Base-by-base conservation (phyloP, 2,888 invertebrate species). In the Therioaphis trifolii region DNA sequence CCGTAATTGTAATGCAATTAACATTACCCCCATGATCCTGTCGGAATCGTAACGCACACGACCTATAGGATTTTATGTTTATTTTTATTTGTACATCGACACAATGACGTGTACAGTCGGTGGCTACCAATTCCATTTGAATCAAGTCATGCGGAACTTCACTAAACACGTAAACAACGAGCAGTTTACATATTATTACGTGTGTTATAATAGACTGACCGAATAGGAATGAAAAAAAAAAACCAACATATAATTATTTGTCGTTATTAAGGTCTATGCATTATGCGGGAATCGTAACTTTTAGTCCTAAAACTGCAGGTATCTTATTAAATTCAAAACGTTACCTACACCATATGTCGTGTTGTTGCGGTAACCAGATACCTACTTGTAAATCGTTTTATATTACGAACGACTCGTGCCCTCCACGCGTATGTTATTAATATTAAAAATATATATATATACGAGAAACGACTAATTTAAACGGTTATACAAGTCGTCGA, bases 81-180 rank as follows among this genome's bases (percentile, higher is more conserved):
- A 35, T 35, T 35, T 5, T 35, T 35, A 35, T 35, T 35, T 35
- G 3, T 35, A 35, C 35, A 35, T 35, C 35, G 4, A 35, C 35
- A 35, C 35, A 35, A 35, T 35, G 7, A 3, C 35, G 7, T 7
- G 35, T 7, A 7, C 7, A 35, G 35, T 35, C 3, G 35, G 35
- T 7, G 7, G 4, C 35, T 35, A 35, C 35, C 7, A 35, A 35
- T 63, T 75, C 61, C 27, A 46, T 63, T 76, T 4, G 21, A 46
- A 76, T 29, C 27, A 76, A 76, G 63, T 76, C 76, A 29, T 46
- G 76, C 46, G 46, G 63, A 76, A 76, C 76, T 43, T 40, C 21
- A n/a, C 29, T 3, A n/a, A 3, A 55, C 40, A 43, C 18, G 15
- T 35, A 2, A 9, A 52, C n/a, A 18, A 72, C 18, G 27, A 3